phyloP scores from a whole-genome alignment of 2,113 vertebrate species.

The Crotalus horridus region DNA sequence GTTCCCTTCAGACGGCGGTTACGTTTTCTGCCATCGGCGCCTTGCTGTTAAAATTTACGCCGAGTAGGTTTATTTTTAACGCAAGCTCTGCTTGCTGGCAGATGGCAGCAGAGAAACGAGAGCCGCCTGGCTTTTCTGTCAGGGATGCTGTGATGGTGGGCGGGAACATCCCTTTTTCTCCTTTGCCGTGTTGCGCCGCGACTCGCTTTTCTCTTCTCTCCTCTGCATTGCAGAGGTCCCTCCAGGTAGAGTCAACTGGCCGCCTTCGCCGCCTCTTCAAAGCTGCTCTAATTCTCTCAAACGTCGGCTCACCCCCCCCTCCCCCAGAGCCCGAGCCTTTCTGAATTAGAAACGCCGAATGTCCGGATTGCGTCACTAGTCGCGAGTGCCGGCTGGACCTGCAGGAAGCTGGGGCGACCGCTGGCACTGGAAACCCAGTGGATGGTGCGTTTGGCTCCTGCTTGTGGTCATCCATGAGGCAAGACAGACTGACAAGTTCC shows the following conservation, averaged over 20 bases:
- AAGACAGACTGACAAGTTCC: constrained; percentile 76
- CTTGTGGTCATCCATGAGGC: constrained; percentile 76
- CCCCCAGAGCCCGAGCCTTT: neutral
- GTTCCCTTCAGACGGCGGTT: no score
- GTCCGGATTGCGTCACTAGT: neutral
- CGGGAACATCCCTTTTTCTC: constrained; percentile 45
- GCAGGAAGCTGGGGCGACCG: neutral
- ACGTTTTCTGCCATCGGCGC: neutral
- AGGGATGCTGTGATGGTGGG: constrained; percentile 64
- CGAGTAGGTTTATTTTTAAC: neutral
- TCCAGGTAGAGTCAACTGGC: neutral
- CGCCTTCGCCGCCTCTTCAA: neutral
- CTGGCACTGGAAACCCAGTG: neutral
- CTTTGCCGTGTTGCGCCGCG: constrained; percentile 19
- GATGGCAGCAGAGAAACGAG: constrained; percentile 38
- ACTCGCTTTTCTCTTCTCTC: neutral
- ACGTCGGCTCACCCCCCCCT: neutral
- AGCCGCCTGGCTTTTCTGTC: constrained; percentile 39
- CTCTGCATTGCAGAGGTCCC: constrained; percentile 70
- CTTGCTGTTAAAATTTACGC: neutral
- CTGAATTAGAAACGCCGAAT: neutral
- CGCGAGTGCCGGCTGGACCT: neutral
- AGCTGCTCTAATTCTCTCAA: neutral
- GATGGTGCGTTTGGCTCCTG: neutral
- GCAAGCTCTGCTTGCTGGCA: constrained; percentile 24